phyloP scores from a whole-genome alignment of 2,797 vertebrate genomes.

The Leuciscus waleckii region DNA sequence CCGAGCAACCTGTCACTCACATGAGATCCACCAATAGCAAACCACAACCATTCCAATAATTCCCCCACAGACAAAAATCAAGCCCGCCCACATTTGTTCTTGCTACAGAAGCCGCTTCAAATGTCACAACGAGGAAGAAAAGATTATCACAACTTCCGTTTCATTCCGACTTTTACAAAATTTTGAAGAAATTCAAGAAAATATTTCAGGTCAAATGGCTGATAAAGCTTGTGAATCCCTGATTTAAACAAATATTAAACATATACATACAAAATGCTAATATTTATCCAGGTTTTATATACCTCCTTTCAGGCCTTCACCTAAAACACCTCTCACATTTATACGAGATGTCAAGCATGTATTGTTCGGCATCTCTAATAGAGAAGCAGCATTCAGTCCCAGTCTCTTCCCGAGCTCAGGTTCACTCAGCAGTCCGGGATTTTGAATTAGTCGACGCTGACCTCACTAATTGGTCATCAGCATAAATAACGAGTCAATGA shows the following conservation, averaged over 20 bases:
- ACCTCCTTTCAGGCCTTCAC: neutral
- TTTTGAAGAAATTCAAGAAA: neutral
- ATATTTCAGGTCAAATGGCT: neutral
- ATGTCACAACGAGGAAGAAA: neutral
- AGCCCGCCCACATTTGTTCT: neutral
- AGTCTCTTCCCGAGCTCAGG: neutral
- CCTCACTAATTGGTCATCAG: constrained; percentile 54
- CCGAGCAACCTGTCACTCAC: too few relatives aligned
- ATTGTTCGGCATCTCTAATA: neutral
- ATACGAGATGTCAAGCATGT: neutral
- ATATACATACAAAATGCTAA: neutral
- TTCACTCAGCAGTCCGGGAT: neutral
- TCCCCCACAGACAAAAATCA: neutral
- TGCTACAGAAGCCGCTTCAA: neutral
- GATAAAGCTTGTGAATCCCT: neutral
- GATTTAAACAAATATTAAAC: neutral
- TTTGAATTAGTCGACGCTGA: constrained; percentile 16
- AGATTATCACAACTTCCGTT: neutral
- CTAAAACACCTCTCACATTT: neutral
- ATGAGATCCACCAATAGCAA: neutral
- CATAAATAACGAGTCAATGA: constrained; percentile 56
- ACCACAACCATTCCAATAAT: neutral
- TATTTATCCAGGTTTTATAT: neutral
- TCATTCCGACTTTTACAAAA: neutral
- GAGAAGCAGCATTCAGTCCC: neutral